phyloP scores from a whole-genome alignment of 2,797 vertebrate species.

The Pangasius krempfi region DNA sequence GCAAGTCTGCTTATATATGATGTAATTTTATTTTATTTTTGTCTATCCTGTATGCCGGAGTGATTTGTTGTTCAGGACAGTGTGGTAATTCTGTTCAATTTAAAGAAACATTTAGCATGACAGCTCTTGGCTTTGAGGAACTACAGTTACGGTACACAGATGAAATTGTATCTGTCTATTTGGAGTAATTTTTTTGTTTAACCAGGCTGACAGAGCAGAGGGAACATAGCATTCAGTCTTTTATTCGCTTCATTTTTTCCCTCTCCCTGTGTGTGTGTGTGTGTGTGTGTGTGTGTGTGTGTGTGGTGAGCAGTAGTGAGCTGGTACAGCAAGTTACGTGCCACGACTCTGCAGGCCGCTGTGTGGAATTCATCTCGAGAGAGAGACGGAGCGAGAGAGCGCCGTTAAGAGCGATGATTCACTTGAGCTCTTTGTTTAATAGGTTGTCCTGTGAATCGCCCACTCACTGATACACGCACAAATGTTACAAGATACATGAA shows the following conservation, averaged over 20 bases:
- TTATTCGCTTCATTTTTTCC: background rate
- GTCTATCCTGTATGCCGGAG: background rate
- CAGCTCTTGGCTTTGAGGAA: background rate
- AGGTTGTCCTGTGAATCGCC: conserved; percentile 57
- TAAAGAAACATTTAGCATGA: background rate
- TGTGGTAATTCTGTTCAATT: background rate
- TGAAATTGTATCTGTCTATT: background rate
- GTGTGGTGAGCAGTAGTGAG: conserved; percentile 21
- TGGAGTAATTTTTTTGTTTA: background rate
- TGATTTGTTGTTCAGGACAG: background rate
- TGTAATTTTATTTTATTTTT: too few relatives aligned
- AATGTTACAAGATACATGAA: background rate
- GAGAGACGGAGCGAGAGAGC: background rate
- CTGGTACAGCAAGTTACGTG: conserved; percentile 53
- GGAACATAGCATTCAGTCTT: conserved; percentile 4
- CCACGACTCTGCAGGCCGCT: conserved; percentile 49
- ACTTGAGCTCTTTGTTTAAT: conserved; percentile 59
- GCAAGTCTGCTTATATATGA: too few relatives aligned
- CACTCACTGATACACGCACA: conserved; percentile 35
- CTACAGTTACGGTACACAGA: background rate
- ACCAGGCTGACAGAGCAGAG: background rate
- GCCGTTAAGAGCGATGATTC: conserved; percentile 57
- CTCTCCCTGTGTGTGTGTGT: background rate
- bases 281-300: background rate
- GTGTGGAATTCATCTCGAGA: conserved; percentile 33